Evolutionary conservation across 2,113 vertebrate genomes (phyloP).

Genomic region (Phylloscopus whistleri): DNA sequence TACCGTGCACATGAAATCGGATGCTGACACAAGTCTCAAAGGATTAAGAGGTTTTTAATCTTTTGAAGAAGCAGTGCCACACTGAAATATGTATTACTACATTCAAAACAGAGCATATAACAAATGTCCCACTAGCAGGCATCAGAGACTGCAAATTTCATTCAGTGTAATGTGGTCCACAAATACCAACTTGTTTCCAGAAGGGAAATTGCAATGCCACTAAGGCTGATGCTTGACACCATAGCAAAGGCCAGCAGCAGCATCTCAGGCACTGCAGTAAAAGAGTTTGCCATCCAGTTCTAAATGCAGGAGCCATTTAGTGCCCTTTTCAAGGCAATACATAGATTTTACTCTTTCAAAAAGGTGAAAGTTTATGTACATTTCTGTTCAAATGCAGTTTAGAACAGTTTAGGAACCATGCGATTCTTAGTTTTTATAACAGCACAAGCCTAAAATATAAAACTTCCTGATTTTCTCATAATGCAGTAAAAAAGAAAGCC

Average conservation of each 20-base stretch:
- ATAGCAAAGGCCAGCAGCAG: slow-evolving; percentile 47
- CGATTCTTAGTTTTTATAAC: background rate
- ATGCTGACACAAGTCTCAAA: slow-evolving; percentile 72
- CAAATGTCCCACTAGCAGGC: slow-evolving; percentile 64
- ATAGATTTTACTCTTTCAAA: slow-evolving; percentile 27
- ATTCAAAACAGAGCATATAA: slow-evolving; percentile 44
- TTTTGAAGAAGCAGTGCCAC: slow-evolving; percentile 58
- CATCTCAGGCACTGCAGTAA: slow-evolving; percentile 14
- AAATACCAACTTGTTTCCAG: slow-evolving; percentile 36
- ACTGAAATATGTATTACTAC: slow-evolving; percentile 58
- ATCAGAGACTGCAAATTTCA: slow-evolving; percentile 59
- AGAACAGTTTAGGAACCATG: background rate
- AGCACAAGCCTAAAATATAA: background rate
- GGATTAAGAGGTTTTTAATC: slow-evolving; percentile 67
- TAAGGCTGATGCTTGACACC: slow-evolving; percentile 43
- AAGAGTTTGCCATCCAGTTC: background rate
- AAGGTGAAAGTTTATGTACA: slow-evolving; percentile 45
- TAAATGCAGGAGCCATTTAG: slow-evolving; percentile 22
- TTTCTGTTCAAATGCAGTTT: slow-evolving; percentile 27
- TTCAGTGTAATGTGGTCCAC: slow-evolving; percentile 21
- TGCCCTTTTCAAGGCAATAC: slow-evolving; percentile 56
- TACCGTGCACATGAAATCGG: slow-evolving; percentile 59
- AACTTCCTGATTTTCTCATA: background rate
- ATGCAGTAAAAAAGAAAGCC: background rate
- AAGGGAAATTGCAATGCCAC: slow-evolving; percentile 32